Percentiles rank a stretch among this genome's conserved stretches.
phyloP scores from a whole-genome alignment of 2,797 vertebrate species.

The Pitangus sulphuratus region DNA sequence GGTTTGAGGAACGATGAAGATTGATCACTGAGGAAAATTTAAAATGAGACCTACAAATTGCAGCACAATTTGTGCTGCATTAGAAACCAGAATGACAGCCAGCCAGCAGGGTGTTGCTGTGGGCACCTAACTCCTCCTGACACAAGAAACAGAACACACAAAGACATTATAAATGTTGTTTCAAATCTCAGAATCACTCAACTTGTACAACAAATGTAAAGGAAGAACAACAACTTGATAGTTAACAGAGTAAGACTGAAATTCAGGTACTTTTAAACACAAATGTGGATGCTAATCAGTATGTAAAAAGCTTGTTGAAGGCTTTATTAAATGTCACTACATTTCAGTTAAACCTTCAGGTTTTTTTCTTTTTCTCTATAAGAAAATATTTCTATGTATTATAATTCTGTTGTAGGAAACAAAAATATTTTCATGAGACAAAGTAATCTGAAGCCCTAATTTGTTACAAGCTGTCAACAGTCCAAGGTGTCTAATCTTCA shows the following conservation, averaged over 20 bases:
- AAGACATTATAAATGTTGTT: accelerated
- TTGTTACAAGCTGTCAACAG: neutral
- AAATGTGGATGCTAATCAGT: neutral
- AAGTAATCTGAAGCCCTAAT: neutral
- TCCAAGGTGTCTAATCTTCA: neutral
- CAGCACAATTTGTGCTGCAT: neutral
- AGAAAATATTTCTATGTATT: neutral
- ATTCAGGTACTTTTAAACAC: neutral
- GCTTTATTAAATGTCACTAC: neutral
- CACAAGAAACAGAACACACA: neutral
- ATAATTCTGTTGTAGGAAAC: neutral
- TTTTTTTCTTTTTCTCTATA: neutral
- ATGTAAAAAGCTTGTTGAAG: neutral
- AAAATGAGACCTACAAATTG: neutral
- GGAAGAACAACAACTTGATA: neutral
- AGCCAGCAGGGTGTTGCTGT: neutral
- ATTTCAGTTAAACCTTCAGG: neutral
- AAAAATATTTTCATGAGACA: neutral
- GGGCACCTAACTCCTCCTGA: neutral
- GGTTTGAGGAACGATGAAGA: neutral
- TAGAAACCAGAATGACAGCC: neutral
- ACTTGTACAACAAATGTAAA: neutral
- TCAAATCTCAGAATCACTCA: neutral
- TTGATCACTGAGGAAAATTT: neutral
- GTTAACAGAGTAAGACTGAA: neutral